phyloP scores from a whole-genome alignment of 1,140 invertebrate species.

The Drosophila busckii region DNA sequence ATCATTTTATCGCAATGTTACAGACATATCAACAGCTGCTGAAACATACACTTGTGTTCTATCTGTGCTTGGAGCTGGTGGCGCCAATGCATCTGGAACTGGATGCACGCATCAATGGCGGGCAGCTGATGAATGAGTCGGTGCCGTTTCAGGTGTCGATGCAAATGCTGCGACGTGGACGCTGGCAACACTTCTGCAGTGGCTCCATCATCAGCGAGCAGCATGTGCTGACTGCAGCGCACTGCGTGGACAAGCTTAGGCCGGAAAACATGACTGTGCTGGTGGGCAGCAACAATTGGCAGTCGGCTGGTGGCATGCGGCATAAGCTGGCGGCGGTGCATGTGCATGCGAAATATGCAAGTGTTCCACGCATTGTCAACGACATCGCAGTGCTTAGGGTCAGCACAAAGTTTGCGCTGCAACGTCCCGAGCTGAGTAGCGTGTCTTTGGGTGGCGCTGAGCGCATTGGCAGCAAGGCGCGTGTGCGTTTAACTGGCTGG shows the following conservation, averaged over 20 bases:
- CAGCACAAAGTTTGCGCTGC: conserved; percentile 50
- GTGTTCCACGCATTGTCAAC: conserved; percentile 55
- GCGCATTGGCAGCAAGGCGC: conserved; percentile 47
- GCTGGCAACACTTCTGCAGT: conserved; percentile 76
- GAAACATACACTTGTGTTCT: background rate
- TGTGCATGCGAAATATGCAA: conserved; percentile 62
- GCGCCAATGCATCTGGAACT: background rate
- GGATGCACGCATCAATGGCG: conserved; percentile 57
- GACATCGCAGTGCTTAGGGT: conserved; percentile 70
- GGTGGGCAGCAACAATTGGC: conserved; percentile 79
- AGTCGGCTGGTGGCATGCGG: conserved; percentile 75
- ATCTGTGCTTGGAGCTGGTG: background rate
- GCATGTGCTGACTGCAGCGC: conserved; percentile 78
- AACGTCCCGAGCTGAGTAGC: conserved; percentile 33
- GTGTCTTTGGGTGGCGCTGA: conserved; percentile 41
- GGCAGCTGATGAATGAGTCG: conserved; percentile 45
- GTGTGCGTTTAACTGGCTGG: conserved; percentile 71
- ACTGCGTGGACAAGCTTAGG: conserved; percentile 69
- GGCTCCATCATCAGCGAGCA: conserved; percentile 72
- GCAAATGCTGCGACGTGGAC: conserved; percentile 51
- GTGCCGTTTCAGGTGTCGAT: conserved; percentile 73
- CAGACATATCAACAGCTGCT: background rate
- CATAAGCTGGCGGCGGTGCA: conserved; percentile 43
- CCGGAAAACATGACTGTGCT: conserved; percentile 72
- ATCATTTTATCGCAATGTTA: conserved; percentile 2